phyloP scores from a whole-genome alignment of 2,888 invertebrate genomes.

The Perithous albicinctus region DNA sequence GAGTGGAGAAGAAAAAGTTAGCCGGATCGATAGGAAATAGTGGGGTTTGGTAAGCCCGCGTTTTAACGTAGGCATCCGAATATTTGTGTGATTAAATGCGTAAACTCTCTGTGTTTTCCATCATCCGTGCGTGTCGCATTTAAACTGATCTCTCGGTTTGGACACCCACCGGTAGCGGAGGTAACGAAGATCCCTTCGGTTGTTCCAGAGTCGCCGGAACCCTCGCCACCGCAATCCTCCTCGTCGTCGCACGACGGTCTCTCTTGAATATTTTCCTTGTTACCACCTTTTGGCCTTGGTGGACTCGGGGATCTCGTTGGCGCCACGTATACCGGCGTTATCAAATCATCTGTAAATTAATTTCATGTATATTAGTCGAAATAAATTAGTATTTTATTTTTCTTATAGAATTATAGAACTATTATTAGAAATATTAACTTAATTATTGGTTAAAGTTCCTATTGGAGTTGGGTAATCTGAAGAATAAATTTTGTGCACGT shows the following conservation, averaged over 20 bases:
- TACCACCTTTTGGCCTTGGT: slow-evolving; percentile 75
- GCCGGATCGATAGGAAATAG: slow-evolving; percentile 23
- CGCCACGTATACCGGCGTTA: slow-evolving; percentile 96
- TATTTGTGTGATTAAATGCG: too few relatives aligned
- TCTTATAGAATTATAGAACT: not conserved
- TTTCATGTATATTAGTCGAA: slow-evolving; percentile 2
- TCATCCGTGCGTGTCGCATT: too few relatives aligned
- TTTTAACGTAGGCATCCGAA: slow-evolving; percentile 6
- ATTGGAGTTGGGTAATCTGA: not conserved
- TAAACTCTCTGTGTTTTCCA: too few relatives aligned
- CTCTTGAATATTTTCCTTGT: slow-evolving; percentile 79
- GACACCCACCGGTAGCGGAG: slow-evolving; percentile 80
- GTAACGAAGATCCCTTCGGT: slow-evolving; percentile 87
- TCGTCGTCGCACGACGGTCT: slow-evolving; percentile 91
- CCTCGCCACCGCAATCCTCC: slow-evolving; percentile 93
- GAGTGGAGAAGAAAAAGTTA: not conserved
- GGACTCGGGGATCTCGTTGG: slow-evolving; percentile 89
- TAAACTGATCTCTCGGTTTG: slow-evolving; percentile 3
- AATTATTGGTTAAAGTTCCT: not conserved
- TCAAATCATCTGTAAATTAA: slow-evolving; percentile 91
- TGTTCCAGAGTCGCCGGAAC: slow-evolving; percentile 91
- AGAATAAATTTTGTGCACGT: slow-evolving; percentile 21
- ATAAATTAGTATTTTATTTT: not conserved
- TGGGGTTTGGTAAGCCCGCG: not conserved
- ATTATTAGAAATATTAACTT: not conserved